Conservation (phyloP, 2,113 vertebrate species). For the Ptilonorhynchus violaceus region DNA sequence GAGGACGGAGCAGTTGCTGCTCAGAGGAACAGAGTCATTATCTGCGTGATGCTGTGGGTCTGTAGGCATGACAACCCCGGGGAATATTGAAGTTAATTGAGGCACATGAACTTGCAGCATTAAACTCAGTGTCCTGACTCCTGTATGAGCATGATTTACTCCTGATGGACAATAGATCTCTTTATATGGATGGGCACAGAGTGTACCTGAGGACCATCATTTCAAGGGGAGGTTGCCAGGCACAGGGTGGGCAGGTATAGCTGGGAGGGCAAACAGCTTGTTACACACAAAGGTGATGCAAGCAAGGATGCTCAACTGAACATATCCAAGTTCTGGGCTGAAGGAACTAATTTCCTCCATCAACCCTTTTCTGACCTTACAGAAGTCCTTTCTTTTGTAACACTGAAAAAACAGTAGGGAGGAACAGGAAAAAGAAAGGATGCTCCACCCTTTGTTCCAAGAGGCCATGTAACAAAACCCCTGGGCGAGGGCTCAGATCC, state of each 20-base stretch:
- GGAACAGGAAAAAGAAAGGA: neutral
- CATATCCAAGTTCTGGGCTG: neutral
- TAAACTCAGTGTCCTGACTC: neutral
- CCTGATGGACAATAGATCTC: rapidly evolving
- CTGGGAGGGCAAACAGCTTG: neutral
- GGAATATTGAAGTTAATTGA: neutral
- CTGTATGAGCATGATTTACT: neutral
- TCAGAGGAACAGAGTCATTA: neutral
- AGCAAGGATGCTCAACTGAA: neutral
- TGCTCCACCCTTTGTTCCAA: neutral
- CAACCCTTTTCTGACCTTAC: neutral
- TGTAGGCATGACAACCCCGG: neutral
- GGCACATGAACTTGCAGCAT: neutral
- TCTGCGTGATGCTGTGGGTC: neutral
- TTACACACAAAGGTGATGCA: neutral
- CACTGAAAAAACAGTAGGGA: neutral
- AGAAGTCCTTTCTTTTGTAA: neutral
- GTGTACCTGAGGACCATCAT: too few species aligned
- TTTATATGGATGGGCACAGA: neutral
- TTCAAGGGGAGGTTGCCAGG: neutral
- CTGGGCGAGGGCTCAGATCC: neutral
- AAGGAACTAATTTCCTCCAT: neutral
- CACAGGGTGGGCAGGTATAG: neutral
- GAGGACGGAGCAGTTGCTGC: neutral
- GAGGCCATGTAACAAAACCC: neutral